A percentile compares a stretch with the other conserved stretches of the same genome.
Conservation (phyloP, 2,888 invertebrate genomes). For the Phortica magna region DNA sequence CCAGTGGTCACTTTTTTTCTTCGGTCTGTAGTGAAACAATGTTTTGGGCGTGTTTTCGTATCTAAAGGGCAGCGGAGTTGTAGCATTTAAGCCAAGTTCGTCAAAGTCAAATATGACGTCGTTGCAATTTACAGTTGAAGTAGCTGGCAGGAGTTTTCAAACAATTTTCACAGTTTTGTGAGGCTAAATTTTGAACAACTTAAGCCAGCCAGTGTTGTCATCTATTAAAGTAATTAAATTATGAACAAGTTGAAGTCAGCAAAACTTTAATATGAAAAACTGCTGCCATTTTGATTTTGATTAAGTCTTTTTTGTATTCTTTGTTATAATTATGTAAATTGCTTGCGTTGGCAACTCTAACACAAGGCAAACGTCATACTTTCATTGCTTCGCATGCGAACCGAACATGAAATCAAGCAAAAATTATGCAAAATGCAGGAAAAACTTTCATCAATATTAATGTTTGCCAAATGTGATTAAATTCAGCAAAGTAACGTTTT, state of each 20-base stretch:
- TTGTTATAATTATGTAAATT: slow-evolving; percentile 22
- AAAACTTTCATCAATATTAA: slow-evolving; percentile 66
- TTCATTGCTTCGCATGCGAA: neutral
- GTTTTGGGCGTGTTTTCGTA: neutral
- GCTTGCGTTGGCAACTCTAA: neutral
- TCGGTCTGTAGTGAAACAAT: neutral
- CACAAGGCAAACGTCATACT: neutral
- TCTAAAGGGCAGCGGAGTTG: neutral
- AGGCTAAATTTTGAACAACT: neutral
- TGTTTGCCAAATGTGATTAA: slow-evolving; percentile 67
- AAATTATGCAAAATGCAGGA: slow-evolving; percentile 59
- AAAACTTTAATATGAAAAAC: too few species aligned
- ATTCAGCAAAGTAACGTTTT: slow-evolving; percentile 36
- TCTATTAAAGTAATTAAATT: too few species aligned
- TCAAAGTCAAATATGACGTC: neutral
- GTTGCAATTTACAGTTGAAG: neutral
- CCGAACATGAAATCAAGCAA: slow-evolving; percentile 12
- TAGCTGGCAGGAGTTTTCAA: neutral
- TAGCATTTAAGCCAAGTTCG: neutral
- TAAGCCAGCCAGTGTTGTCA: neutral
- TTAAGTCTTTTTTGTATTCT: neutral
- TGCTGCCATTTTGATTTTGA: neutral
- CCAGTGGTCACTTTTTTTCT: neutral
- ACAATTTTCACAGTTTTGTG: neutral
- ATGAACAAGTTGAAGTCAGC: too few species aligned